These are phyloP conservation scores for Brenthis ino DNA, from an alignment of 2,888 invertebrate genomes.

Conservation along the genomic window DNA sequence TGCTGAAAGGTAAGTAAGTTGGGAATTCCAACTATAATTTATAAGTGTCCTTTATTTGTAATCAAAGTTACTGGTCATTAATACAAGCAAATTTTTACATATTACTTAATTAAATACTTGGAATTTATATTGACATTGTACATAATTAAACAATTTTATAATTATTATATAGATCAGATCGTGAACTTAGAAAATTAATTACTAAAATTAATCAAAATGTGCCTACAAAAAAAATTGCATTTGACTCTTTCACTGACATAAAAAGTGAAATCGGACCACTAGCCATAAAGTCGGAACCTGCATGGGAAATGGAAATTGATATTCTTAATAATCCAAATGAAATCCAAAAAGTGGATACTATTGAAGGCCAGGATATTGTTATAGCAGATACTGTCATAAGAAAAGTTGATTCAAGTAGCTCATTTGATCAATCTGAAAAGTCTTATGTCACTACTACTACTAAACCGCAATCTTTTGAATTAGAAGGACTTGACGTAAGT, in stretches of 20 bases:
- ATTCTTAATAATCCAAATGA: constrained; percentile 46
- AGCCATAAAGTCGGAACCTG: constrained; percentile 66
- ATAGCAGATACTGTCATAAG: constrained; percentile 76
- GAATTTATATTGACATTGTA: no score
- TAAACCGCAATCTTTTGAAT: constrained; percentile 14
- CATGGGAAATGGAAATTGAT: constrained; percentile 77
- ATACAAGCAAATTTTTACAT: no score
- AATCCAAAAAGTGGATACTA: constrained; percentile 54
- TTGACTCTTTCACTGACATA: constrained; percentile 75
- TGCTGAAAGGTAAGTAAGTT: constrained; percentile 66
- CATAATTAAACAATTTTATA: background rate
- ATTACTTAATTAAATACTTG: no score
- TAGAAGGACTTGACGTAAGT: constrained; percentile 60
- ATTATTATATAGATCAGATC: constrained; percentile 62
- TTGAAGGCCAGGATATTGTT: constrained; percentile 67
- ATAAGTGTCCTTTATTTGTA: constrained; percentile 1
- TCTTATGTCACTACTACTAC: background rate
- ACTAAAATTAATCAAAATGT: constrained; percentile 53
- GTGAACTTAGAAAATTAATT: constrained; percentile 62
- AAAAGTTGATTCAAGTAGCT: constrained; percentile 63
- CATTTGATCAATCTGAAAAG: constrained; percentile 44
- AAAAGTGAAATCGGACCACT: constrained; percentile 76
- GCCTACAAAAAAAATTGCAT: constrained; percentile 73
- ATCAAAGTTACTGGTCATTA: no score
- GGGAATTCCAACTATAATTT: background rate